Conservation (phyloP, 2,888 invertebrate genomes). For the Cheilosia pagana region DNA sequence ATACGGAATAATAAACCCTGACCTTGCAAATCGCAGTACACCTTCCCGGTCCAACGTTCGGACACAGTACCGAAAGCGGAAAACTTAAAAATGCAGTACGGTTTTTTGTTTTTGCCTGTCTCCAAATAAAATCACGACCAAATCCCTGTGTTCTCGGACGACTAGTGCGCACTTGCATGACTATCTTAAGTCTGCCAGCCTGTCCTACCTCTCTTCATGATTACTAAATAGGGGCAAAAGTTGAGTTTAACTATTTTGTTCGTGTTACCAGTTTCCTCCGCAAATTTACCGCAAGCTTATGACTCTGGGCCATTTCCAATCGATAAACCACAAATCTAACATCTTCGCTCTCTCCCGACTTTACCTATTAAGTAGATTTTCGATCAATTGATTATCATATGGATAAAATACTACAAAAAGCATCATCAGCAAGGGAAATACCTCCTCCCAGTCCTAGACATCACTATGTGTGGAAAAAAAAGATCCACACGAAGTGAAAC, state of each 20-base stretch:
- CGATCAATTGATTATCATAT: conserved; percentile 71
- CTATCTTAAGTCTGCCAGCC: conserved; percentile 1
- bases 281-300: conserved; percentile 51
- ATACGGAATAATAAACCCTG: conserved; percentile 22
- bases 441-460: neutral
- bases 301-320: conserved; percentile 40
- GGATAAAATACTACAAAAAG: conserved; percentile 36
- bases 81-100: neutral
- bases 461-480: neutral
- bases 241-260: conserved; percentile 8
- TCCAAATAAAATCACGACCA: conserved; percentile 43
- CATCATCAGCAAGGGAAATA: conserved; percentile 21
- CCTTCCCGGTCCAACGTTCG: conserved; percentile 46
- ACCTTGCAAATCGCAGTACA: conserved; percentile 44
- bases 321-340: conserved; percentile 47
- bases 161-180: conserved; percentile 60
- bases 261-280: neutral
- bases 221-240: conserved; percentile 26
- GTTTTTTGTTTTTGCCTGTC: conserved; percentile 5
- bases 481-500: conserved; percentile 41
- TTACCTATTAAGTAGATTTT: conserved; percentile 55
- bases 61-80: conserved; percentile 3
- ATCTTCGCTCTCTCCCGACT: conserved; percentile 21
- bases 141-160: conserved; percentile 40
- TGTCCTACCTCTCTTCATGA: conserved; percentile 21